Evolutionary conservation across 2,797 vertebrate species (phyloP).

Genomic region (Schizothorax lantsangensis): DNA sequence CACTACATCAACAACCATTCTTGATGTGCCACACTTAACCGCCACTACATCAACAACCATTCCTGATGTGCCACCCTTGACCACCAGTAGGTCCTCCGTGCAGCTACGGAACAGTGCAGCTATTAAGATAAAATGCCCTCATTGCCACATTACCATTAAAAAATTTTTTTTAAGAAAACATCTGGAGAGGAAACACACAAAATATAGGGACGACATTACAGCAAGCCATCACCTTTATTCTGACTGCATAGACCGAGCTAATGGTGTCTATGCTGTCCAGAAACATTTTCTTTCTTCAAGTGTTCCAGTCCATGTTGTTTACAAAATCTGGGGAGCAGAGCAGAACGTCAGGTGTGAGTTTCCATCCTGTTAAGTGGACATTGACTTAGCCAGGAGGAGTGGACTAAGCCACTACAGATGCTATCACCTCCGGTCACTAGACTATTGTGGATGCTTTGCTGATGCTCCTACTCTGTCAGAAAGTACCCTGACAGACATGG

Average conservation of each 20-base stretch:
- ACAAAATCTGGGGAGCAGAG: not conserved
- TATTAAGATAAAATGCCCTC: not conserved
- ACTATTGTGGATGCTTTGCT: not conserved
- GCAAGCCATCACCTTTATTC: not conserved
- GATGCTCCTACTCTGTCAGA: not conserved
- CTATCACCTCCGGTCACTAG: not conserved
- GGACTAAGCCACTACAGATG: not conserved
- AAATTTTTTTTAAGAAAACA: slow-evolving; percentile 3
- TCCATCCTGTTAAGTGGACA: not conserved
- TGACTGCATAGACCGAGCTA: not conserved
- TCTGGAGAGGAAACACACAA: not conserved
- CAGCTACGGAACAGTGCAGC: not conserved
- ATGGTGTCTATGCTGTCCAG: not conserved
- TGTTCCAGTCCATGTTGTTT: not conserved
- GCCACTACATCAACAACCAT: not conserved
- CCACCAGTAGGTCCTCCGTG: not conserved
- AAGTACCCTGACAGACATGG: not conserved
- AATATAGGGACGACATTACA: not conserved
- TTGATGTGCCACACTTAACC: too few species aligned
- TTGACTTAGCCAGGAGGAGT: not conserved
- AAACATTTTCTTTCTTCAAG: not conserved
- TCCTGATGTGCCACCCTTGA: not conserved
- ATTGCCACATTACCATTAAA: not conserved
- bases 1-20: too few species aligned
- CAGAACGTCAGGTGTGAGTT: not conserved